Base-by-base conservation (phyloP, 1,140 invertebrate genomes). In the Hycleus phaleratus region DNA sequence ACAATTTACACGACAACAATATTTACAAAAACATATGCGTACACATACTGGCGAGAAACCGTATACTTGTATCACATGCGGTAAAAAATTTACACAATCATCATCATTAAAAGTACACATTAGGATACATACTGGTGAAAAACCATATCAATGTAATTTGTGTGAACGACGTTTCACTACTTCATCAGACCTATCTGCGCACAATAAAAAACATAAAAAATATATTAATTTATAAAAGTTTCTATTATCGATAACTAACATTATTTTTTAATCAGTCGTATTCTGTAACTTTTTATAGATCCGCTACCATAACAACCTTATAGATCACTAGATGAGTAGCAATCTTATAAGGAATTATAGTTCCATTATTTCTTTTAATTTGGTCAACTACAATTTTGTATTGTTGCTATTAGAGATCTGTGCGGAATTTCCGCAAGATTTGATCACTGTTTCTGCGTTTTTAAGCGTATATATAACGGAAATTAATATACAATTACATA, bases 81-180 rank as follows among this genome's bases (percentile, higher is more conserved):
- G 78, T 2, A 92, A 91, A 68, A 80, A 80, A 25, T 93, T 92
- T 69, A 88, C 87, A 0, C 90, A 92, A 55, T 79, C 81, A 6
- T 83, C 81, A 18, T 45, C 39, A 10, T 26, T 49, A 46, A 53
- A 62, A 51, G 79, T 79, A 1, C 86, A 89, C 70, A 76, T 80
- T 32, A 74, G 85, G 38, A 81, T 81, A 42, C 86, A 89, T 70
- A 87, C 85, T 3, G 79, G 77, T 11, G 80, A 81, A 58, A 76
- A 73, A 61, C 79, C 79, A 3, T 81, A 78, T 56, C 47, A 70
- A 8, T 82, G 80, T 58, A 65, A 71, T 10, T 63, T 71, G 12
- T 82, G 80, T 58, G 68, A 69, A 2, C 78, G 79, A 46, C 78
- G 78, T 62, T 85, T 84, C 59, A 79, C 81, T 0, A 79, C 77